These are phyloP conservation scores for Petromus typicus DNA, from an alignment of 2,113 vertebrate species.

Conservation along the genomic window DNA sequence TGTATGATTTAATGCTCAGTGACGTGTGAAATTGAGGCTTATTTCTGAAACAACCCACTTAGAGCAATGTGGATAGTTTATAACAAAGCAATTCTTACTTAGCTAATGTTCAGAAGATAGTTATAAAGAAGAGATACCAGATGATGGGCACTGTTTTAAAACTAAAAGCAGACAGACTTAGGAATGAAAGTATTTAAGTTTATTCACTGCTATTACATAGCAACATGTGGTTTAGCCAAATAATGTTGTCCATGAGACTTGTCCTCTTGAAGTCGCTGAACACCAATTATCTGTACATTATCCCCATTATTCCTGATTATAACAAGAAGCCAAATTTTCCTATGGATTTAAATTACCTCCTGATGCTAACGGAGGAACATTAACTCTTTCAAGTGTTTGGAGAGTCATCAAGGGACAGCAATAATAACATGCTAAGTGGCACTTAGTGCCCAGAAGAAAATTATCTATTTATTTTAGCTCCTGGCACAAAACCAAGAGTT, in stretches of 20 bases:
- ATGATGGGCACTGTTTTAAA: not conserved
- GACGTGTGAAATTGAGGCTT: slow-evolving; percentile 28
- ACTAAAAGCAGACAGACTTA: not conserved
- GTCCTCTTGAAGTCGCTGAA: not conserved
- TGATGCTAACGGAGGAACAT: not conserved
- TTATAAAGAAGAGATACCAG: not conserved
- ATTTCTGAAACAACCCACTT: not conserved
- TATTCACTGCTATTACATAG: not conserved
- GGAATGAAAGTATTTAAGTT: not conserved
- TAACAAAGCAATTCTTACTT: slow-evolving; percentile 46
- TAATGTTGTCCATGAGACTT: not conserved
- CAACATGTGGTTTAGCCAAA: not conserved
- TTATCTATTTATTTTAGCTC: not conserved
- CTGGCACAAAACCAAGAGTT: slow-evolving; percentile 43
- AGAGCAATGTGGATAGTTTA: not conserved
- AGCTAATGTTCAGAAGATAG: not conserved
- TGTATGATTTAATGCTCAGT: slow-evolving; percentile 38
- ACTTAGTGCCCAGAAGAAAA: not conserved
- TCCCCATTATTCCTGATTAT: slow-evolving; percentile 45
- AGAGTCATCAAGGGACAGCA: not conserved
- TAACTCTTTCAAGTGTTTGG: slow-evolving; percentile 38
- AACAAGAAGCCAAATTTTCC: not conserved
- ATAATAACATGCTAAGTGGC: not conserved
- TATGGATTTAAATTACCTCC: not conserved
- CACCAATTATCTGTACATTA: slow-evolving; percentile 28